phyloP scores from a whole-genome alignment of 2,113 vertebrate species.

The Leucosticte australis region DNA sequence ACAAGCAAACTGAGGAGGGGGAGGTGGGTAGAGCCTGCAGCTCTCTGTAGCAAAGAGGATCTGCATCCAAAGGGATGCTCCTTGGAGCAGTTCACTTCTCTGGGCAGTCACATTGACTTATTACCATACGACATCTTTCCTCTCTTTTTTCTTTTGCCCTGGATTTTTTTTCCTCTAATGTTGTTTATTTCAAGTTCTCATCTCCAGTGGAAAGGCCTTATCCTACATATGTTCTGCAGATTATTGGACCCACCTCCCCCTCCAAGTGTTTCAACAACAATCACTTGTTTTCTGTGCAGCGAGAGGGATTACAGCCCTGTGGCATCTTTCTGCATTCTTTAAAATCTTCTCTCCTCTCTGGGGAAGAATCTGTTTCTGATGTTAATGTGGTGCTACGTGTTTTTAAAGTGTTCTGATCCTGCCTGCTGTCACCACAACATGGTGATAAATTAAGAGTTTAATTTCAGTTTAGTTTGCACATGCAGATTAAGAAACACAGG shows the following conservation, averaged over 20 bases:
- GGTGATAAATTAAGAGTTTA: conserved; percentile 24
- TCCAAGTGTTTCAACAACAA: background rate
- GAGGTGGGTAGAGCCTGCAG: fast-evolving
- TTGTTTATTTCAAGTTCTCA: background rate
- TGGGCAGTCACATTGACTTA: background rate
- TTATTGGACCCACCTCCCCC: background rate
- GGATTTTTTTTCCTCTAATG: background rate
- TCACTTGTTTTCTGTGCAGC: conserved; percentile 13
- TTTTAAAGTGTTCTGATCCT: conserved; percentile 27
- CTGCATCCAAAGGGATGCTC: background rate
- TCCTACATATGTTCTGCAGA: conserved; percentile 40
- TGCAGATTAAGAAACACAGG: background rate
- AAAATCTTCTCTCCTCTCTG: conserved; percentile 16
- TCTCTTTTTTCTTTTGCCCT: background rate
- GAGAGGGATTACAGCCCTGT: conserved; percentile 2
- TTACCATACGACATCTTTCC: background rate
- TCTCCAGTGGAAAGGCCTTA: background rate
- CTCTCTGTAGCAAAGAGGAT: background rate
- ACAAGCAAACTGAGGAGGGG: background rate
- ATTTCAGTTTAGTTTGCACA: conserved; percentile 11
- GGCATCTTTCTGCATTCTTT: conserved; percentile 26
- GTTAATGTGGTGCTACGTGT: conserved; percentile 29
- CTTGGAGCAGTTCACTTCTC: background rate
- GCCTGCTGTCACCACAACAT: conserved; percentile 18
- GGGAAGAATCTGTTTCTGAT: conserved; percentile 45